Base-by-base conservation (phyloP, 35 echinoderm and acorn worm genomes). In the Strongylocentrotus purpuratus region DNA sequence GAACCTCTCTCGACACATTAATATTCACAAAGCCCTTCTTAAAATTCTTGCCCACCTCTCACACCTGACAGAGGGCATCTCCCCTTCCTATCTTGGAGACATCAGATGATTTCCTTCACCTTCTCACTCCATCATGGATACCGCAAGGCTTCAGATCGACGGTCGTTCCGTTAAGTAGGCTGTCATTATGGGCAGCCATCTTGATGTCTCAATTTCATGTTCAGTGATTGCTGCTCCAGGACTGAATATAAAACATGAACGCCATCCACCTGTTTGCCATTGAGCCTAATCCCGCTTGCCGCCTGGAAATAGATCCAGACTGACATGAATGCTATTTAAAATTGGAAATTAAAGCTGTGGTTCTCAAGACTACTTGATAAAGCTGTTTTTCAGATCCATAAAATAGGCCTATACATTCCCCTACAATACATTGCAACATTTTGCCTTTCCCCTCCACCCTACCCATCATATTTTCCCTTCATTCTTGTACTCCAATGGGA, bases 41-140 rank as follows among this genome's bases (percentile, higher is more conserved):
- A 78, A 78, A n/a, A 78, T 78, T 78, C 65, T n/a, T 28, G 20
- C 65, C 65, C 2, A 78, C 18, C 65, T 28, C 65, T 78, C 65
- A 78, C 65, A 78, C 65, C 65, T 78, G 65, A 78, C 65, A 78
- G 65, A 78, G 65, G 65, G 65, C 65, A 78, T 78, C 65, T 78
- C 65, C 65, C 28, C 0, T 78, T 78, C 22, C 65, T 78, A 78
- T n/a, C 65, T 28, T 78, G 7, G 28, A 78, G 65, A 78, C 65
- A 78, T 78, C 65, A 78, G 65, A 78, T n/a, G 20, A 78, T 78
- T 78, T 78, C 65, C 20, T 25, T n/a, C 20, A n/a, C 65, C 65
- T 78, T n/a, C 65, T 78, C 22, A n/a, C 18, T 78, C 25, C 22
- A 78, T 78, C 65, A 78, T 78, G 65, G 65, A 78, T 78, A 78